These are phyloP conservation scores for Drosophila infuscata DNA, from an alignment of 2,888 invertebrate species.

Conservation along the genomic window DNA sequence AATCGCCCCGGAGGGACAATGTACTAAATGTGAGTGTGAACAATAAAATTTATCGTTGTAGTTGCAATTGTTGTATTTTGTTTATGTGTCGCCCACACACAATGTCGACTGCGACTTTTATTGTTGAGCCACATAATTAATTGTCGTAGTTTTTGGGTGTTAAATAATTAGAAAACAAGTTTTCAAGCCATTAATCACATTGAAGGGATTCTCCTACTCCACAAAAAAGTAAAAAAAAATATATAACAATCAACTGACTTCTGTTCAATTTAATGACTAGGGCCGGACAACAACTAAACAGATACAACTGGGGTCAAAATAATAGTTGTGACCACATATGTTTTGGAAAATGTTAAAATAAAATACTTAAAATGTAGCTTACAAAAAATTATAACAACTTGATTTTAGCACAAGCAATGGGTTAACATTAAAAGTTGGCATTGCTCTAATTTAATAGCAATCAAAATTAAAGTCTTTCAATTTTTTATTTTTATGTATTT, in stretches of 20 bases:
- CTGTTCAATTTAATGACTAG: conserved; percentile 42
- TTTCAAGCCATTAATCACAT: conserved; percentile 77
- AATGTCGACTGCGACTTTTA: conserved; percentile 70
- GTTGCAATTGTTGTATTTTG: conserved; percentile 73
- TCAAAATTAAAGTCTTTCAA: not conserved
- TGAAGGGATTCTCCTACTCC: conserved; percentile 43
- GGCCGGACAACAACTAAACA: conserved; percentile 7
- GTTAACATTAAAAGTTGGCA: not conserved
- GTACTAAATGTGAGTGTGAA: conserved; percentile 53
- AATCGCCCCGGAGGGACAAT: conserved; percentile 49
- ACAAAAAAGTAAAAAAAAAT: conserved; percentile 1
- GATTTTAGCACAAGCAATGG: not conserved
- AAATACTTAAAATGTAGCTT: not conserved
- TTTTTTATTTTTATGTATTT: not conserved
- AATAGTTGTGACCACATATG: not conserved
- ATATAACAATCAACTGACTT: conserved; percentile 12
- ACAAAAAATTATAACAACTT: not conserved
- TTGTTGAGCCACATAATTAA: conserved; percentile 81
- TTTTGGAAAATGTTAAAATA: not conserved
- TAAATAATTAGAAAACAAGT: conserved; percentile 82
- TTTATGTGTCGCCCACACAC: conserved; percentile 66
- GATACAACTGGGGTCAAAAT: not conserved
- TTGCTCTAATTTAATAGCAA: not conserved
- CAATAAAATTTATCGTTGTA: conserved; percentile 77
- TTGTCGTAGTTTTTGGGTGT: conserved; percentile 81